phyloP scores from a whole-genome alignment of 2,113 vertebrate species.

The Lampris megalopsis region DNA sequence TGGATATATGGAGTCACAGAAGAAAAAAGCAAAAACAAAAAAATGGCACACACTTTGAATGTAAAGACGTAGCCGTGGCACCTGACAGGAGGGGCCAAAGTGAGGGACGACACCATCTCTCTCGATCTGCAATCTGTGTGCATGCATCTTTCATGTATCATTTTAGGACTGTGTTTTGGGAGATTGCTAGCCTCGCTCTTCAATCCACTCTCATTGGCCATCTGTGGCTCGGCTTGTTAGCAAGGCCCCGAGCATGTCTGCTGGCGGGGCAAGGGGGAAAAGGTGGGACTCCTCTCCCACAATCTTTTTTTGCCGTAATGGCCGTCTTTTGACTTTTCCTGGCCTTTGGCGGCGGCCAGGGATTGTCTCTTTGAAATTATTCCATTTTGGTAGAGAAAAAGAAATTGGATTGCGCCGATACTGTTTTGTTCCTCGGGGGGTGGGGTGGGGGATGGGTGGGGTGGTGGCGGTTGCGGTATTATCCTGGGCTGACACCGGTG shows the following conservation, averaged over 20 bases:
- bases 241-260: slow-evolving; percentile 56
- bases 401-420: slow-evolving; percentile 85
- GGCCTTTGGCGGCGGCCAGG: slow-evolving; percentile 65
- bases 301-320: slow-evolving; percentile 72
- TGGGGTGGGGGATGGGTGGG: slow-evolving; percentile 20
- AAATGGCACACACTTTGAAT: slow-evolving; percentile 68
- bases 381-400: slow-evolving; percentile 84
- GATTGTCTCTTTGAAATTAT: slow-evolving; percentile 83
- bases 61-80: slow-evolving; percentile 56
- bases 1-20: slow-evolving; percentile 60
- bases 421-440: slow-evolving; percentile 77
- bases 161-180: slow-evolving; percentile 61
- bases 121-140: slow-evolving; percentile 52
- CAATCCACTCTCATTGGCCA: slow-evolving; percentile 71
- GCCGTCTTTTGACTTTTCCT: slow-evolving; percentile 74
- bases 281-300: slow-evolving; percentile 69
- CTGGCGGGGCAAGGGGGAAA: slow-evolving; percentile 59
- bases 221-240: slow-evolving; percentile 66
- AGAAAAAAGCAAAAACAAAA: slow-evolving; percentile 47
- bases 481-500: slow-evolving; percentile 83
- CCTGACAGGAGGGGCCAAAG: slow-evolving; percentile 23
- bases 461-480: slow-evolving; percentile 72
- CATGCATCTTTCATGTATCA: slow-evolving; percentile 66
- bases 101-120: slow-evolving; percentile 11
- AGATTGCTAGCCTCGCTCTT: slow-evolving; percentile 74